Percentiles rank a stretch among this genome's conserved stretches.
These are phyloP conservation scores for Paguma larvata DNA, from an alignment of 2,797 vertebrate genomes.

Conservation along the genomic window DNA sequence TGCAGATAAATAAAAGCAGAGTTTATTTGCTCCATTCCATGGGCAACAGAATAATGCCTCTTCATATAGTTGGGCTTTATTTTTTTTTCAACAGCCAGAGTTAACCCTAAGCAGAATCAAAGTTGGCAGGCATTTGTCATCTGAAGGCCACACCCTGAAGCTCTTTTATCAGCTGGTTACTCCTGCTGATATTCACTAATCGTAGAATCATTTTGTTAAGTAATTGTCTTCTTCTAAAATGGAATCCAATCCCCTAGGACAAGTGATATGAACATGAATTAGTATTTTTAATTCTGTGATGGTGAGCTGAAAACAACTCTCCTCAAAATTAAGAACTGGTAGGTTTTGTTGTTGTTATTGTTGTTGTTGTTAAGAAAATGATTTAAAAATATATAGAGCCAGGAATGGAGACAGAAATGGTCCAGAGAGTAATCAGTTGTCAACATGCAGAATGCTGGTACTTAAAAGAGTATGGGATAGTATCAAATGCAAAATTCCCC, in stretches of 20 bases:
- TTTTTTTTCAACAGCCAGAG: background rate
- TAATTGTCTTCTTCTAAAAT: constrained; percentile 27
- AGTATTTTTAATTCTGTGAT: background rate
- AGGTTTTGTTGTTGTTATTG: background rate
- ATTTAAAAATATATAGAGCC: background rate
- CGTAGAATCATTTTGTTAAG: background rate
- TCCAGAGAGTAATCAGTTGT: background rate
- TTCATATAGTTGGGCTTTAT: background rate
- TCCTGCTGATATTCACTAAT: background rate
- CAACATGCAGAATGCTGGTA: background rate
- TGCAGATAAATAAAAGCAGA: background rate
- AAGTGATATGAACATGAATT: background rate
- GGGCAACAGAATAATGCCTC: background rate
- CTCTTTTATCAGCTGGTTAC: background rate
- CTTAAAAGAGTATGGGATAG: background rate
- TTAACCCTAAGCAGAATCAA: background rate
- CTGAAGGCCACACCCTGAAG: background rate
- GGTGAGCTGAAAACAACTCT: background rate
- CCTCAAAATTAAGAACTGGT: background rate
- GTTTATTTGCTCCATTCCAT: background rate
- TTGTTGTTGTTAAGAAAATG: background rate
- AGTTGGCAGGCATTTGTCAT: background rate
- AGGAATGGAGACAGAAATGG: background rate
- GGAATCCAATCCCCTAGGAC: background rate
- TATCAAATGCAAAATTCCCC: background rate